Percentiles rank a stretch among this genome's conserved stretches.
These are phyloP conservation scores for Anorthoa munda DNA, from an alignment of 2,888 invertebrate genomes.

Conservation along the genomic window DNA sequence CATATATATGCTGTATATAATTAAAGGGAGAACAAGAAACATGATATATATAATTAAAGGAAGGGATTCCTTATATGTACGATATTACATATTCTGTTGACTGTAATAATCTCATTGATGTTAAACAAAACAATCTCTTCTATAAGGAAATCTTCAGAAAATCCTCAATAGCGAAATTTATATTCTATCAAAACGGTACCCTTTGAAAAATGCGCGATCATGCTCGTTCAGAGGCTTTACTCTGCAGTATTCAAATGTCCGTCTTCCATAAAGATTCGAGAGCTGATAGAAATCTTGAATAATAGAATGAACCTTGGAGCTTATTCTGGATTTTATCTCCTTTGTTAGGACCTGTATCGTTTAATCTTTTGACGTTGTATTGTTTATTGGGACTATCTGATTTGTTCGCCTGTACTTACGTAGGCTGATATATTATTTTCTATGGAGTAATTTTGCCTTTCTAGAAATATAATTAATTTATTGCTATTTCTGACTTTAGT, in stretches of 20 bases:
- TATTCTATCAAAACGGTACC: conserved; percentile 45
- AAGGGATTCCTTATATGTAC: not conserved
- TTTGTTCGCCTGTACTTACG: conserved; percentile 3
- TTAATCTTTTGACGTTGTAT: conserved; percentile 23
- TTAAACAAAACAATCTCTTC: not conserved
- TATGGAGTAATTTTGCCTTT: not conserved
- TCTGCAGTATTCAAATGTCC: conserved; percentile 64
- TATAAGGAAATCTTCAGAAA: conserved; percentile 15
- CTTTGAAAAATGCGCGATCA: conserved; percentile 59
- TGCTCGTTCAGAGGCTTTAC: conserved; percentile 55
- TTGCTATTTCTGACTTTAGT: too few species aligned
- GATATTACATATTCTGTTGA: not conserved
- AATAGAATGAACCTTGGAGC: conserved; percentile 53
- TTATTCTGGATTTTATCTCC: conserved; percentile 50
- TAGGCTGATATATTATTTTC: not conserved
- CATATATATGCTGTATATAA: too few species aligned
- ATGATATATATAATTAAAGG: not conserved
- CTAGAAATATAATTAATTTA: not conserved
- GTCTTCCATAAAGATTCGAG: conserved; percentile 55
- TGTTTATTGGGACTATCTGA: conserved; percentile 22
- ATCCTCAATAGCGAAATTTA: conserved; percentile 37
- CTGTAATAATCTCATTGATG: not conserved
- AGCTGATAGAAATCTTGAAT: conserved; percentile 56
- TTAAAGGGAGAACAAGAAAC: not conserved
- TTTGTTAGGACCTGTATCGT: conserved; percentile 31